These are phyloP conservation scores for Brenthis ino DNA, from an alignment of 2,888 invertebrate genomes.

Conservation along the genomic window DNA sequence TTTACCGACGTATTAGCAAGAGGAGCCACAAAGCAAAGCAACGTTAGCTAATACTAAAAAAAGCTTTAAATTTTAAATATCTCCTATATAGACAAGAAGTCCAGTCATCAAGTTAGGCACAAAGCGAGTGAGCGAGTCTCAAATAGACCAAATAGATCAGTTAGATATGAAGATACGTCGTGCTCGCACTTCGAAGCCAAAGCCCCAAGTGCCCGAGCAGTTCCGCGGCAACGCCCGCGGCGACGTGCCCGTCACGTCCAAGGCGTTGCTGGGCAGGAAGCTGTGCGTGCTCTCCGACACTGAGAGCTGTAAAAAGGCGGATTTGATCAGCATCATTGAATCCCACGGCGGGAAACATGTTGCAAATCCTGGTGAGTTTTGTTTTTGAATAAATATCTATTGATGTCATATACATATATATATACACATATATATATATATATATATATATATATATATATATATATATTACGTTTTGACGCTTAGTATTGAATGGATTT, in stretches of 20 bases:
- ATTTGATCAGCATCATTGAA: conserved; percentile 58
- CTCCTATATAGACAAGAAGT: conserved; percentile 51
- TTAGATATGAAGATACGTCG: conserved; percentile 15
- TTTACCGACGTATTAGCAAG: no score
- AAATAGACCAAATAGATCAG: conserved; percentile 45
- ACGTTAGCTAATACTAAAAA: no score
- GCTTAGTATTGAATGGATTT: background rate
- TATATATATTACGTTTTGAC: no score
- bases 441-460: no score
- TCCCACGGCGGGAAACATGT: conserved; percentile 67
- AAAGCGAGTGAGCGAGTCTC: conserved; percentile 54
- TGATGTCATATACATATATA: background rate
- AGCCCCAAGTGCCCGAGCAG: conserved; percentile 57
- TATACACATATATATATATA: background rate
- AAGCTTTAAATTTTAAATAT: background rate
- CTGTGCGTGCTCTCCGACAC: conserved; percentile 66
- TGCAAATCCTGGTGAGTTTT: conserved; percentile 58
- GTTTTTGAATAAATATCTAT: background rate
- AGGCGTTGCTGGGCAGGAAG: conserved; percentile 59
- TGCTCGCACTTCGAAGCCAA: conserved; percentile 39
- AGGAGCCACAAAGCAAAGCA: no score
- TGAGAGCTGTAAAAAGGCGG: conserved; percentile 55
- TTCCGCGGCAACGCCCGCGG: conserved; percentile 48
- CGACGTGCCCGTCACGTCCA: conserved; percentile 53
- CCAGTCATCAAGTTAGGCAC: conserved; percentile 63